Conservation (phyloP, 2,888 invertebrate genomes). For the Mongoloraphidia duomilia region DNA sequence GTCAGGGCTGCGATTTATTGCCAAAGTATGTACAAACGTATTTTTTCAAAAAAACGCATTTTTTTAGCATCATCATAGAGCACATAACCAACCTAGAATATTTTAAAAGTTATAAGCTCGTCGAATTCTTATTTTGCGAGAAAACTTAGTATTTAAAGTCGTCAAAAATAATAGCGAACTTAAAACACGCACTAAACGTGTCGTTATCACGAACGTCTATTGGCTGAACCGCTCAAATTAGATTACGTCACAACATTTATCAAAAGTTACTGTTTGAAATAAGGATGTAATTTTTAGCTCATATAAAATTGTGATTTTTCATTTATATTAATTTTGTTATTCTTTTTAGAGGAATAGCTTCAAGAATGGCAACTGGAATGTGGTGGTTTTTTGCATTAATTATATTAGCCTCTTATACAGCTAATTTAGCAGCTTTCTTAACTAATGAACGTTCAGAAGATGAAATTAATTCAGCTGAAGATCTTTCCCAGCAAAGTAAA, state of each 20-base stretch:
- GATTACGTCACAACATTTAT: too few relatives aligned
- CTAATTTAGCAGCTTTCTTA: slow-evolving; percentile 85
- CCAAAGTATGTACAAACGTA: slow-evolving; percentile 50
- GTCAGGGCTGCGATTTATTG: slow-evolving; percentile 84
- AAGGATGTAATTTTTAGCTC: too few relatives aligned
- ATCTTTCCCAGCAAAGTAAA: slow-evolving; percentile 83
- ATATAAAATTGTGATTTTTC: too few relatives aligned
- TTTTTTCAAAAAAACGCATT: neutral
- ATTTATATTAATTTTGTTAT: too few relatives aligned
- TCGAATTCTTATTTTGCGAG: too few relatives aligned
- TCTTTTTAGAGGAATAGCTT: slow-evolving; percentile 61
- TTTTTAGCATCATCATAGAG: neutral
- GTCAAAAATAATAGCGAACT: too few relatives aligned
- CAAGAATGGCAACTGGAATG: slow-evolving; percentile 74
- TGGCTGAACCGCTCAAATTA: too few relatives aligned
- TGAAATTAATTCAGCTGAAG: slow-evolving; percentile 82
- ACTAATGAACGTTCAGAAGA: slow-evolving; percentile 82
- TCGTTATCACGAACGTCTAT: too few relatives aligned
- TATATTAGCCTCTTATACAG: slow-evolving; percentile 86
- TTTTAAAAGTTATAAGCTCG: too few relatives aligned
- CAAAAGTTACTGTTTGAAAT: too few relatives aligned
- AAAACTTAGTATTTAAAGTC: too few relatives aligned
- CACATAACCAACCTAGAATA: neutral
- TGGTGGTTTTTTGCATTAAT: slow-evolving; percentile 92
- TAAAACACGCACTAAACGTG: too few relatives aligned